Evolutionary conservation across 2,888 invertebrate genomes (phyloP), one percentile per base, ranked within the genome.

Genomic region (Drosophila suboccidentalis): DNA sequence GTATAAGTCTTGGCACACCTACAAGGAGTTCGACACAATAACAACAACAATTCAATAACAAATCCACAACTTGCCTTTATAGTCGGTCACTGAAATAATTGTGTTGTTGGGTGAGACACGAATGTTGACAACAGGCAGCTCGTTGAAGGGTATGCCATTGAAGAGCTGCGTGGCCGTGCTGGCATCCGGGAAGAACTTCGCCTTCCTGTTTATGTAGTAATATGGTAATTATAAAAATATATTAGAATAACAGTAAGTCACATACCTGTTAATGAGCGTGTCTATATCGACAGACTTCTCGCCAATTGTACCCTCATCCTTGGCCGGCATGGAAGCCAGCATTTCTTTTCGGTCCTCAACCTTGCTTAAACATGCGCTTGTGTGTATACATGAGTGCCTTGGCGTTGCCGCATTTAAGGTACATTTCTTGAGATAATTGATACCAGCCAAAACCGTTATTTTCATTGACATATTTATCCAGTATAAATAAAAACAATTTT

Each of bases 21-120:
- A 71, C 6, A 92, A 47, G 3, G 3, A 26, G 13, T 1, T 2
- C 19, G 5, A 2, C 32, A n/a, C 4, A 17, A n/a, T n/a, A n/a
- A n/a, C n/a, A n/a, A 17, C 0, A 9, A n/a, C 5, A 10, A 26
- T 8, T 26, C n/a, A 1, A 3, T 9, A 11, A 19, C 8, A 43
- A 0, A n/a, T 10, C 1, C 3, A 0, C 5, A 6, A 43, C 54
- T 84, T 92, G 92, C 97, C 97, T 91, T 94, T 94, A 67, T 93
- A 90, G 92, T 97, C 95, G 1, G 96, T 95, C 41, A 98, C 91
- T 10, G 94, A 94, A 65, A 98, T 94, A 63, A 98, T 96, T 10
- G 98, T 98, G 92, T 99, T 99, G 93, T 99, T 99, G 68, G 94
- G 94, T 10, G 96, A 95, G 0, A 97, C 96, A 89, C 95, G 94